Conservation (phyloP, 2,797 vertebrate genomes). For the Ciconia nigra region DNA sequence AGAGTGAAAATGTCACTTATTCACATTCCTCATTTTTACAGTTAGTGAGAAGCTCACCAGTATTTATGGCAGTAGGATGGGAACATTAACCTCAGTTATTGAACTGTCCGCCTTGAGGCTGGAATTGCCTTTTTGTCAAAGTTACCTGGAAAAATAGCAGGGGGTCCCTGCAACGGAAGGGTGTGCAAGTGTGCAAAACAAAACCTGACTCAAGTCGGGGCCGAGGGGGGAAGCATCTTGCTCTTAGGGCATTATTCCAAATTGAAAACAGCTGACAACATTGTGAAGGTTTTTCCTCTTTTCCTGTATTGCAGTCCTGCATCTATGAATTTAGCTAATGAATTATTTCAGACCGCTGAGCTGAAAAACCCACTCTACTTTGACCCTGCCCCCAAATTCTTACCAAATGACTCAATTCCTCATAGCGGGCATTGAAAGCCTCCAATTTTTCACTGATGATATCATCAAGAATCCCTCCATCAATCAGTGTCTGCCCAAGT, state of each 20-base stretch:
- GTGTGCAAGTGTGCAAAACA: neutral
- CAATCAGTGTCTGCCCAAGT: conserved; percentile 94
- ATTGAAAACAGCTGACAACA: neutral
- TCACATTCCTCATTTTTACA: neutral
- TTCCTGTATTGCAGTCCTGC: neutral
- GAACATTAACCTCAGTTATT: neutral
- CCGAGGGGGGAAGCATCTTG: neutral
- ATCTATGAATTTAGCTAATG: neutral
- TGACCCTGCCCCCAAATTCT: conserved; percentile 22
- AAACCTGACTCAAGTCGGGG: neutral
- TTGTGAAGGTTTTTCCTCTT: neutral
- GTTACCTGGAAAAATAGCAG: neutral
- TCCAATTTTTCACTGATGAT: conserved; percentile 96
- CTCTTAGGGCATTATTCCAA: neutral
- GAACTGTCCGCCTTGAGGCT: neutral
- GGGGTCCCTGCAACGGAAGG: neutral
- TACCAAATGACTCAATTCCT: conserved; percentile 91
- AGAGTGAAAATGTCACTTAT: neutral
- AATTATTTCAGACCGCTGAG: neutral
- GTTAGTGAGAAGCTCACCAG: neutral
- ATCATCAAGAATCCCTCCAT: conserved; percentile 96
- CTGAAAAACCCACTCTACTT: neutral
- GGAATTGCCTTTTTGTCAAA: neutral
- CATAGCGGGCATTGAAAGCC: conserved; percentile 89
- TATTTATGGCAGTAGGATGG: neutral